phyloP scores from a whole-genome alignment of 2,113 vertebrate genomes.

The Labeo catla region DNA sequence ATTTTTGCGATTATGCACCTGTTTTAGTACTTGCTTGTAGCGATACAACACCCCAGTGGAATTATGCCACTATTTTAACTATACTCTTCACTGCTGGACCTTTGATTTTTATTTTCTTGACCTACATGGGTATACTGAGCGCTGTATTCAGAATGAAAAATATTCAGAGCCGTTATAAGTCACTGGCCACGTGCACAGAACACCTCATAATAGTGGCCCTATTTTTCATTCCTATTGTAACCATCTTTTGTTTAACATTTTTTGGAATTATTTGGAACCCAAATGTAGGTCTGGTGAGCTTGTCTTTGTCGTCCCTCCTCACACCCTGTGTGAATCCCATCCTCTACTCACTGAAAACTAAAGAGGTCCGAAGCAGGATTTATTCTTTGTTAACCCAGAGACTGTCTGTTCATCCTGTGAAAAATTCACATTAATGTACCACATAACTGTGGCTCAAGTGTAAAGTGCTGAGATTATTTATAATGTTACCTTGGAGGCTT shows the following conservation, averaged over 20 bases:
- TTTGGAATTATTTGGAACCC: background rate
- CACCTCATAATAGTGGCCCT: slow-evolving; percentile 70
- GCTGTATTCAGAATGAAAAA: slow-evolving; percentile 71
- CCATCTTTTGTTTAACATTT: slow-evolving; percentile 54
- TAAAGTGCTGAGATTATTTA: background rate
- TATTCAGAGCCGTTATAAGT: slow-evolving; percentile 58
- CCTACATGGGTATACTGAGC: slow-evolving; percentile 67
- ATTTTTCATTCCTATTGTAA: slow-evolving; percentile 67
- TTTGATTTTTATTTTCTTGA: slow-evolving; percentile 60
- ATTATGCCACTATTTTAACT: background rate
- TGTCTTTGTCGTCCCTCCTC: slow-evolving; percentile 69
- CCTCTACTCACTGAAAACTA: slow-evolving; percentile 73
- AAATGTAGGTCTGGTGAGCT: slow-evolving; percentile 60
- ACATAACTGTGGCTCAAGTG: background rate
- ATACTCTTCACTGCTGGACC: slow-evolving; percentile 32
- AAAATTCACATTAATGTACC: background rate
- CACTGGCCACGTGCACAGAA: slow-evolving; percentile 69
- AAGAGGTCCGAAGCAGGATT: slow-evolving; percentile 64
- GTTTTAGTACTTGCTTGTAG: slow-evolving; percentile 72
- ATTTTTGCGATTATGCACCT: slow-evolving; percentile 75
- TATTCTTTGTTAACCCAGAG: slow-evolving; percentile 40
- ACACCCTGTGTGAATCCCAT: slow-evolving; percentile 73
- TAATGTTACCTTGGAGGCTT: background rate
- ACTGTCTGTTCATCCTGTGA: background rate
- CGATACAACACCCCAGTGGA: slow-evolving; percentile 65